Base-by-base conservation (phyloP, 2,888 invertebrate species). In the Hemithea aestivaria region DNA sequence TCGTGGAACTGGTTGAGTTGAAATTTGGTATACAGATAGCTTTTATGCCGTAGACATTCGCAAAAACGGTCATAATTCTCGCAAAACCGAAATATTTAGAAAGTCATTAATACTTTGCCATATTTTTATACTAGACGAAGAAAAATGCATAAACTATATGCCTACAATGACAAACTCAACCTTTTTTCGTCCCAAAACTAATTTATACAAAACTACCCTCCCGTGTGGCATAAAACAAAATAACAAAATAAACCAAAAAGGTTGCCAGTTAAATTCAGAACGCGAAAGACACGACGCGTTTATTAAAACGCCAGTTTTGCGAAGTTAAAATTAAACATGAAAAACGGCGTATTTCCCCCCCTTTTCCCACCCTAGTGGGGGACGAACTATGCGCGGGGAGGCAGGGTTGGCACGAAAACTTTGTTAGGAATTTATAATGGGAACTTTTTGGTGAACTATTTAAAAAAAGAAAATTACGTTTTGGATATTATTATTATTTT, bases 301-400 rank as follows among this genome's bases (percentile, higher is more conserved):
- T 87, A 85, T 85, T 87, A 85, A 87, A 85, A 84, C 78, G 71
- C 79, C 74, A 72, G 79, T 79, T 78, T 79, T 75, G 80, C 79
- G 72, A 85, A 85, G 85, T 85, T 85, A 81, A 87, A 87, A 85
- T 87, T 84, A 85, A 87, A 87, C 87, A 84, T 84, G 87, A 87
- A 87, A 87, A 85, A 87, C 83, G 79, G 68, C 62, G 53, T 58
- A 51, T 48, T 42, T 42, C 22, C 45, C 34, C 59, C 54, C 58
- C 46, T 27, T 38, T 41, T 47, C 42, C 42, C 40, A 58, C 56
- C 60, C 58, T 62, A 28, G 35, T 37, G 42, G 41, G 58, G 55
- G 55, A 26, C 57, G 59, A 72, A 74, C 75, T 75, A 73, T 69
- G 56, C 48, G 58, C 54, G 54, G 58, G 57, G 47, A 40, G 44